These are phyloP conservation scores for Clarias laeviceps DNA, from an alignment of 2,797 vertebrate species.

Conservation along the genomic window DNA sequence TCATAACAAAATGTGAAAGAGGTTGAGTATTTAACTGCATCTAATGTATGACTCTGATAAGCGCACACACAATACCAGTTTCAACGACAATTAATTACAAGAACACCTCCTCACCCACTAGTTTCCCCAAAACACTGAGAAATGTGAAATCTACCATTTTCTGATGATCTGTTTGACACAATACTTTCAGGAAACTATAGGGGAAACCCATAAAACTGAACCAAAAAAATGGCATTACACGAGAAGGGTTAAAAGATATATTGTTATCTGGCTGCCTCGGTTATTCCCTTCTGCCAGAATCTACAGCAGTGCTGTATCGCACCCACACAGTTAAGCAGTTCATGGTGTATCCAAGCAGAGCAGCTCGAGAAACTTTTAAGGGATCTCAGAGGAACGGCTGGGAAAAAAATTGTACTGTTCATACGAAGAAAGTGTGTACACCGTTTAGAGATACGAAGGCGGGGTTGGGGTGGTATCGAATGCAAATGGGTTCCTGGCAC, in stretches of 20 bases:
- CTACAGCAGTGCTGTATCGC: slow-evolving; percentile 17
- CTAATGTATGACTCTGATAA: background rate
- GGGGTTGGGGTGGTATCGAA: background rate
- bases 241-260: slow-evolving; percentile 31
- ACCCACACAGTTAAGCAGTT: slow-evolving; percentile 33
- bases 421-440: background rate
- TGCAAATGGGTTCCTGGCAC: background rate
- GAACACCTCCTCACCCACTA: background rate
- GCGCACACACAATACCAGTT: background rate
- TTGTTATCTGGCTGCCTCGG: background rate
- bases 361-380: slow-evolving; percentile 6
- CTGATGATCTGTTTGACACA: slow-evolving; percentile 27
- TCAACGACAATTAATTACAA: background rate
- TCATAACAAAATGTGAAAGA: background rate
- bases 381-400: slow-evolving; percentile 4
- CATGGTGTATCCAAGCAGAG: slow-evolving; percentile 25
- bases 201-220: slow-evolving; percentile 37
- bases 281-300: slow-evolving; percentile 14
- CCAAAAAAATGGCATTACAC: background rate
- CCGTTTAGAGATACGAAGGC: background rate
- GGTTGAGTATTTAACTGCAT: background rate
- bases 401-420: background rate
- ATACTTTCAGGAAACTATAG: slow-evolving; percentile 35
- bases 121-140: slow-evolving; percentile 10
- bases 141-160: slow-evolving; percentile 20